Base-by-base conservation (phyloP, 2,888 invertebrate species). In the Labia minor region DNA sequence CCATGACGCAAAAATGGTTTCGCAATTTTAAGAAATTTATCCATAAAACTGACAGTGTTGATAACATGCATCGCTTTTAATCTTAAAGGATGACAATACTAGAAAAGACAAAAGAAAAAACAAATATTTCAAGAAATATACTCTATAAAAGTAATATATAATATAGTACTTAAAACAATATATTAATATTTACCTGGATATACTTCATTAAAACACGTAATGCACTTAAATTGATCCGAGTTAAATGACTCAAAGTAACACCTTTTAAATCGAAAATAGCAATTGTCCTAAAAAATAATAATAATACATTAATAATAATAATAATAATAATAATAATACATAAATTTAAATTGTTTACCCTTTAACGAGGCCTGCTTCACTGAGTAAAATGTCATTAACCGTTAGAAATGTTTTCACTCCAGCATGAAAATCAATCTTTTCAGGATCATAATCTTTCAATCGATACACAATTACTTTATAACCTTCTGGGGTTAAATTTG, bases 61-160 rank as follows among this genome's bases (percentile, higher is more conserved):
- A 75, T 73, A 1, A 74, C 71, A 66, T 75, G 75, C 14, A 75
- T 72, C n/a, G 72, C 73, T 68, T 74, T 75, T 67, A 75, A 71
- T 18, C 75, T 69, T 10, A 71, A 74, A 19, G 75, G 75, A 66
- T 75, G 75, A 37, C 72, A 72, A 67, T 75, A 74, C 75, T 75
- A 70, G n/a, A 68, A 69, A 62, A 49, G 26, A 66, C 19, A 61
- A n/a, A n/a, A n/a, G n/a, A n/a, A n/a, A n/a, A n/a, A n/a, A n/a
- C n/a, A n/a, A n/a, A n/a, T n/a, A n/a, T n/a, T n/a, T n/a, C n/a
- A n/a, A n/a, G n/a, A n/a, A n/a, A n/a, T n/a, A n/a, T n/a, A n/a
- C n/a, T n/a, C n/a, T n/a, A n/a, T n/a, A n/a, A n/a, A 66, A 33
- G 20, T 18, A 66, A 64, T 61, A 2, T 33, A 8, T 33, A 33